Evolutionary conservation across 2,113 vertebrate species (phyloP).

Genomic region (Chaetura pelagica): DNA sequence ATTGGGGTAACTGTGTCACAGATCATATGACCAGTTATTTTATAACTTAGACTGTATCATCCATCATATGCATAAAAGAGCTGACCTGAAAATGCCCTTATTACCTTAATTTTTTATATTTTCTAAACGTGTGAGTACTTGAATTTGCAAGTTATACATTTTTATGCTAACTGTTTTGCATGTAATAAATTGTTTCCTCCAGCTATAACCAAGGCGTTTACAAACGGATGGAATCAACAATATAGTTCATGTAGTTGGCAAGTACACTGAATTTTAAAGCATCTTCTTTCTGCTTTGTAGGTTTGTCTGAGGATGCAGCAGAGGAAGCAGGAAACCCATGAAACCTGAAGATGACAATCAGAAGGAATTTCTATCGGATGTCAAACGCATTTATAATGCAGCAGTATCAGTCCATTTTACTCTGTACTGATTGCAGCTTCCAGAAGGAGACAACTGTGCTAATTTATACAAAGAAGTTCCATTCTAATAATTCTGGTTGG

Average conservation of each 20-base stretch:
- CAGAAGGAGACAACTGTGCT: background rate
- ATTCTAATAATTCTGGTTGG: background rate
- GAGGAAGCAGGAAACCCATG: slow-evolving; percentile 51
- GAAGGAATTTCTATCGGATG: background rate
- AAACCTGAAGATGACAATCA: slow-evolving; percentile 9
- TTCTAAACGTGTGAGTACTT: background rate
- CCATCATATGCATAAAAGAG: background rate
- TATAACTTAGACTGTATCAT: background rate
- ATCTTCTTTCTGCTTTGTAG: slow-evolving; percentile 53
- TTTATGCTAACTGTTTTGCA: background rate
- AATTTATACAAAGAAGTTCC: background rate
- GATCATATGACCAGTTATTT: background rate
- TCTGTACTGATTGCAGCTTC: background rate
- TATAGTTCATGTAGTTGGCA: background rate
- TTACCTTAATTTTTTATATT: background rate
- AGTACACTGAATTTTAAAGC: background rate
- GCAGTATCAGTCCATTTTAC: background rate
- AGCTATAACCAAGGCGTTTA: background rate
- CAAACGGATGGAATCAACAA: background rate
- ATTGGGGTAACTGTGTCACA: background rate
- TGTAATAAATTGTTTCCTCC: slow-evolving; percentile 17
- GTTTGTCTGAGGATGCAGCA: slow-evolving; percentile 44
- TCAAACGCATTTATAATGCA: slow-evolving; percentile 25
- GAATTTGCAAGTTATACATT: slow-evolving; percentile 9
- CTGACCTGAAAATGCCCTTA: background rate